Evolutionary conservation across 2,797 vertebrate genomes (phyloP), one percentile per base, ranked within the genome.

Genomic region (Rhabdomys pumilio): DNA sequence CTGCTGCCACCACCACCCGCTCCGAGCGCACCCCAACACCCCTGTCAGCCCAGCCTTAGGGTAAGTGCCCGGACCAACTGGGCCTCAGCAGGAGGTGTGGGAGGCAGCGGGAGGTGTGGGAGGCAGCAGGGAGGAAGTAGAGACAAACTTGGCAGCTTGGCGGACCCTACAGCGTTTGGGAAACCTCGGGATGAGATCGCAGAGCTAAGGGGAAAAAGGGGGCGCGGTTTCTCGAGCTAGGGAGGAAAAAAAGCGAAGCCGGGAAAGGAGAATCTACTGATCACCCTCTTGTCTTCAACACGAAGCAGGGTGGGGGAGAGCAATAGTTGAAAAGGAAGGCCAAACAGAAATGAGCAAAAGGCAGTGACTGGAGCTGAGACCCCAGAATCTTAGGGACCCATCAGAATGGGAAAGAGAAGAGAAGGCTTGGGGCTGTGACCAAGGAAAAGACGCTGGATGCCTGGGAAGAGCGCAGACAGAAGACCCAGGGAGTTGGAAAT

Each of bases 61-160:
- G 97, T 98, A 96, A 98, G 97, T 97, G 95, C 89, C 24, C 91
- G 22, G 44, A 55, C 82, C 77, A 24, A 34, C 77, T 0, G 80
- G 69, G 91, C 89, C 31, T 55, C 81, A 59, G 86, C 59, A n/a
- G 88, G 79, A 29, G 85, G 67, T 1, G 38, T 4, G 93, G 94
- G 96, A 44, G 29, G 75, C 79, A 3, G 73, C 20, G 4, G 75
- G 77, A 38, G 84, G 67, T 2, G 47, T 6, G 93, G 94, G 96
- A 53, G 34, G 75, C 79, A 3, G 73, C 17, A 3, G 7, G 8
- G 57, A 82, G 89, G 44, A 94, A 89, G 96, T 96, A 44, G 61
- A 57, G 84, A 92, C 90, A 77, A 97, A 98, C 89, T 98, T 97
- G 92, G 90, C 34, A 20, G n/a, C 34, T 72, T 14, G 89, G 55